These are phyloP conservation scores for Drosophila falleni DNA, from an alignment of 2,888 invertebrate genomes.

Conservation along the genomic window DNA sequence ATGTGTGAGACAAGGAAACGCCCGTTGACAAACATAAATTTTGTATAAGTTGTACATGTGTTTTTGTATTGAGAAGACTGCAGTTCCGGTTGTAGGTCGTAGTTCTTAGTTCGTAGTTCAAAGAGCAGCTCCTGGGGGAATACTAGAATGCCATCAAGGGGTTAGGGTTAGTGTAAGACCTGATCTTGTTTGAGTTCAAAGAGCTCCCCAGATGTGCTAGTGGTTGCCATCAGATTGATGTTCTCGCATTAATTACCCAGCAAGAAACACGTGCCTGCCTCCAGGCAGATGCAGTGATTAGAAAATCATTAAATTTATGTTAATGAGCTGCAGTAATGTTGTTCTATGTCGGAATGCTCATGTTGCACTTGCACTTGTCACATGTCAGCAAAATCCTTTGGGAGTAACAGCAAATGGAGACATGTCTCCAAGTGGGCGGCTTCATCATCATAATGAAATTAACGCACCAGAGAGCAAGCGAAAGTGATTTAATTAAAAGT, in stretches of 20 bases:
- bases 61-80: slow-evolving; percentile 23
- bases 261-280: slow-evolving; percentile 71
- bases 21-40: slow-evolving; percentile 81
- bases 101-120: slow-evolving; percentile 29
- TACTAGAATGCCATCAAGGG: slow-evolving; percentile 15
- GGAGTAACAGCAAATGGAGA: background rate
- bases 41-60: slow-evolving; percentile 40
- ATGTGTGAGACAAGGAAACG: slow-evolving; percentile 57
- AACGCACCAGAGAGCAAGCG: slow-evolving; percentile 48
- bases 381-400: slow-evolving; percentile 67
- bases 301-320: slow-evolving; percentile 83
- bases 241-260: slow-evolving; percentile 71
- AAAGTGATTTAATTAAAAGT: slow-evolving; percentile 64
- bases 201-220: slow-evolving; percentile 56
- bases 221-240: slow-evolving; percentile 63
- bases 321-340: slow-evolving; percentile 68
- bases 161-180: slow-evolving; percentile 14
- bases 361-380: slow-evolving; percentile 74
- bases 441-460: slow-evolving; percentile 51
- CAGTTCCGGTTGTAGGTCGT: slow-evolving; percentile 52
- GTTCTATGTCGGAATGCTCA: slow-evolving; percentile 7
- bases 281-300: slow-evolving; percentile 72
- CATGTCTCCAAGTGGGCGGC: slow-evolving; percentile 50
- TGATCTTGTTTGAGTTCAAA: slow-evolving; percentile 15
- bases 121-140: slow-evolving; percentile 52